phyloP scores from a whole-genome alignment of 1,140 invertebrate species.

The Popillia japonica region DNA sequence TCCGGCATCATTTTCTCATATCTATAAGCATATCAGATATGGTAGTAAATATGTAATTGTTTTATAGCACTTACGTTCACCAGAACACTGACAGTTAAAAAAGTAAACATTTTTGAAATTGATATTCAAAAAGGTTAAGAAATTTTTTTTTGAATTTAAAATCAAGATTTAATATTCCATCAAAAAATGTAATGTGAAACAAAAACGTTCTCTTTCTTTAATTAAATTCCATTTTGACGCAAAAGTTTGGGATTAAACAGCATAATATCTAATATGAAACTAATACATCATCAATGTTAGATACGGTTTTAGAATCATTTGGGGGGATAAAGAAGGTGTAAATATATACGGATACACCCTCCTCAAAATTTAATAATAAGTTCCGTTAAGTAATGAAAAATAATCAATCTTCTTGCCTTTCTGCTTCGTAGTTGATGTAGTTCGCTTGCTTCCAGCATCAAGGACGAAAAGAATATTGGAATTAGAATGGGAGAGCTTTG shows the following conservation, averaged over 20 bases:
- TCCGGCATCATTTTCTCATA: too few species aligned
- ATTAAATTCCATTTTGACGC: background rate
- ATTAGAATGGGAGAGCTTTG: slow-evolving; percentile 14
- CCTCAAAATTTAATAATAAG: slow-evolving; percentile 32
- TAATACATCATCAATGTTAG: background rate
- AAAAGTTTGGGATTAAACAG: background rate
- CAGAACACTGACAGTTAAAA: too few species aligned
- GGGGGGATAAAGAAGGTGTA: background rate
- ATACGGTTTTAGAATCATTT: background rate
- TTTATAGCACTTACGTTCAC: too few species aligned
- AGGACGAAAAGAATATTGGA: slow-evolving; percentile 13
- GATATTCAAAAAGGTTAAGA: too few species aligned
- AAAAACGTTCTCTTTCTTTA: too few species aligned
- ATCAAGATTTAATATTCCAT: too few species aligned
- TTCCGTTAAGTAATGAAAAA: slow-evolving; percentile 33
- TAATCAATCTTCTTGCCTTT: slow-evolving; percentile 20
- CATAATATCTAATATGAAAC: background rate
- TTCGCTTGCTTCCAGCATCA: background rate
- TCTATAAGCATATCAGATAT: too few species aligned
- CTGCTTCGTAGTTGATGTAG: background rate
- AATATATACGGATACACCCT: slow-evolving; percentile 19
- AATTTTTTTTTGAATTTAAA: too few species aligned
- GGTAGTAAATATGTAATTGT: too few species aligned
- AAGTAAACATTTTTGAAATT: too few species aligned
- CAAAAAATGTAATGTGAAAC: too few species aligned